These are phyloP conservation scores for Crocuta crocuta DNA, from an alignment of 2,113 vertebrate species.

Conservation along the genomic window DNA sequence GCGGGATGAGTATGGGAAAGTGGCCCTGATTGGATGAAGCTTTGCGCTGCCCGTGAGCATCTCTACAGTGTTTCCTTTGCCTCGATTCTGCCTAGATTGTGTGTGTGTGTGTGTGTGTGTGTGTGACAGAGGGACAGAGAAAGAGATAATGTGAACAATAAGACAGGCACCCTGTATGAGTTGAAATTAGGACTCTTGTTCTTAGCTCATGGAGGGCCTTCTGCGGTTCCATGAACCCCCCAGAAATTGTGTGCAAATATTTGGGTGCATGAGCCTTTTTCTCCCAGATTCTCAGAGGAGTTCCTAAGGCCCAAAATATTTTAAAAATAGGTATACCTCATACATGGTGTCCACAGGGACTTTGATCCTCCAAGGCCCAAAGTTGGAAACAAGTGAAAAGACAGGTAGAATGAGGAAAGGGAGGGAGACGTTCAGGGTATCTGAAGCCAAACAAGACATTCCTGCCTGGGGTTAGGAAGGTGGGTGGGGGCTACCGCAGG, in stretches of 20 bases:
- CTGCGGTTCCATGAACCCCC: neutral
- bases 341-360: neutral
- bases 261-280: neutral
- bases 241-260: neutral
- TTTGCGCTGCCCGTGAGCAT: neutral
- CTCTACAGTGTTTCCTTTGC: constrained; percentile 48
- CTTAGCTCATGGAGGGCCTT: neutral
- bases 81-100: neutral
- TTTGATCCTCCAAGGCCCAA: neutral
- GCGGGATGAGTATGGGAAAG: neutral
- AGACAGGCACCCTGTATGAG: neutral
- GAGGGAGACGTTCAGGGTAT: neutral
- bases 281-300: neutral
- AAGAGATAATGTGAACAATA: neutral
- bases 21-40: neutral
- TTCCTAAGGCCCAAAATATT: constrained; percentile 16
- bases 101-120: neutral
- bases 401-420: neutral
- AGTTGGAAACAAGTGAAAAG: neutral
- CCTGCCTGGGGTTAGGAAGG: neutral
- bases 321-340: neutral
- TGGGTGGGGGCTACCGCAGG: accelerated
- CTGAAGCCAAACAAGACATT: neutral
- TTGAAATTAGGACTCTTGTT: neutral
- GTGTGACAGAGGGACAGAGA: neutral